phyloP scores from a whole-genome alignment of 2,113 vertebrate genomes.

The Indri indri region DNA sequence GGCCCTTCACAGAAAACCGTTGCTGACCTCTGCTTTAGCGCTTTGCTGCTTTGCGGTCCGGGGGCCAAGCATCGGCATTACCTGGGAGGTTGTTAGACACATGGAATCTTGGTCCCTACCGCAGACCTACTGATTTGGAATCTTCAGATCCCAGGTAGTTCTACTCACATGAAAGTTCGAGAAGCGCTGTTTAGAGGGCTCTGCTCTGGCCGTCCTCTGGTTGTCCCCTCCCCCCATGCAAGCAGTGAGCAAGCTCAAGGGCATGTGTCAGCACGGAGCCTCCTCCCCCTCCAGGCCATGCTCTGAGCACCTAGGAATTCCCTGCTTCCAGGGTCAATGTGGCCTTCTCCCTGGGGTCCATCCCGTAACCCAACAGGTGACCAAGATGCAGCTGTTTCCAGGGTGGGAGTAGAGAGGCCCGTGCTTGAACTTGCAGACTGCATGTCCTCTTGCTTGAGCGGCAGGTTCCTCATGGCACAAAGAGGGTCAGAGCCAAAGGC shows the following conservation, averaged over 20 bases:
- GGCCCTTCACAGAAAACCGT: no score
- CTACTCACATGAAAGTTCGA: neutral
- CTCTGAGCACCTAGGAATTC: neutral
- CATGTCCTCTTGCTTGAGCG: neutral
- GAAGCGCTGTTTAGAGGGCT: no score
- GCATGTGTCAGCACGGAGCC: neutral
- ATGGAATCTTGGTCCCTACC: neutral
- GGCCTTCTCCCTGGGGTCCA: neutral
- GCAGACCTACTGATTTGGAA: neutral
- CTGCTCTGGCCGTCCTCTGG: neutral
- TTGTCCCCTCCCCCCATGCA: neutral
- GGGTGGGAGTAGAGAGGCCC: neutral
- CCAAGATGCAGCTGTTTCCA: neutral
- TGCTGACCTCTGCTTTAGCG: no score
- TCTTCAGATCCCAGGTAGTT: neutral
- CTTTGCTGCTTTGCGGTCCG: neutral
- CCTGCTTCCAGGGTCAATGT: neutral
- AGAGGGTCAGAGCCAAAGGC: neutral
- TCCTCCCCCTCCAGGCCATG: no score
- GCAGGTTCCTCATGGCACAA: neutral
- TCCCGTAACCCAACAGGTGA: neutral
- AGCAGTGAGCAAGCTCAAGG: neutral
- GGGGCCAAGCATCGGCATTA: accelerated
- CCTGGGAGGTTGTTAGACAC: neutral
- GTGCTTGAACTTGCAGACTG: neutral